Evolutionary conservation across 2,797 vertebrate genomes (phyloP).

Genomic region (Vespertilio murinus): DNA sequence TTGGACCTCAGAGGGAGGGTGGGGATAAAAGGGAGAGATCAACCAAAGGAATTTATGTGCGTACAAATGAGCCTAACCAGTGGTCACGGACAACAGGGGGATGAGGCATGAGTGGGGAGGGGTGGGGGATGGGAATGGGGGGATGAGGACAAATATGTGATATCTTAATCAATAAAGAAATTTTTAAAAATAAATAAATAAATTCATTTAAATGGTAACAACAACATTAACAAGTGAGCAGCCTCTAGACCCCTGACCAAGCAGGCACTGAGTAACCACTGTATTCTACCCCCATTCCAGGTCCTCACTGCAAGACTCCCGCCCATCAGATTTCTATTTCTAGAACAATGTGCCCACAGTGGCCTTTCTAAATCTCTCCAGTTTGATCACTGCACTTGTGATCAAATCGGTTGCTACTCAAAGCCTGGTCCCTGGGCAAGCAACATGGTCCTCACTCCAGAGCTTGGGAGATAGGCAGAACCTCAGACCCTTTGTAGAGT

Average conservation of each 20-base stretch:
- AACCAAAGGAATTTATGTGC: too few species aligned
- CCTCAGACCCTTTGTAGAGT: not conserved
- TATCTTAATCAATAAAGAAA: too few species aligned
- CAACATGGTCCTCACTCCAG: not conserved
- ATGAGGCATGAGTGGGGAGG: too few species aligned
- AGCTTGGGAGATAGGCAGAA: not conserved
- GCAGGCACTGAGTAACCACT: accelerated
- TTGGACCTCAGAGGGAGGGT: too few species aligned
- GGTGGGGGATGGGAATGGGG: too few species aligned
- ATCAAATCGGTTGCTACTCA: not conserved
- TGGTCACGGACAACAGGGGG: too few species aligned
- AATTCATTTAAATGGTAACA: too few species aligned
- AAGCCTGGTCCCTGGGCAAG: not conserved
- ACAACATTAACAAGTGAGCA: not conserved
- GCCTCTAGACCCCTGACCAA: not conserved
- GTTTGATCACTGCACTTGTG: not conserved
- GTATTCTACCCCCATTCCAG: accelerated
- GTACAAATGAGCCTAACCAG: too few species aligned
- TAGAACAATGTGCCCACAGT: not conserved
- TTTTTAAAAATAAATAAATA: too few species aligned
- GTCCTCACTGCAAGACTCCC: too few species aligned
- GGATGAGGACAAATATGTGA: too few species aligned
- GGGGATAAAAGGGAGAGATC: too few species aligned
- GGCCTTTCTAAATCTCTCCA: not conserved
- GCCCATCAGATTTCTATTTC: not conserved